Conservation (phyloP, 2,888 invertebrate genomes). For the Gari tellinella region DNA sequence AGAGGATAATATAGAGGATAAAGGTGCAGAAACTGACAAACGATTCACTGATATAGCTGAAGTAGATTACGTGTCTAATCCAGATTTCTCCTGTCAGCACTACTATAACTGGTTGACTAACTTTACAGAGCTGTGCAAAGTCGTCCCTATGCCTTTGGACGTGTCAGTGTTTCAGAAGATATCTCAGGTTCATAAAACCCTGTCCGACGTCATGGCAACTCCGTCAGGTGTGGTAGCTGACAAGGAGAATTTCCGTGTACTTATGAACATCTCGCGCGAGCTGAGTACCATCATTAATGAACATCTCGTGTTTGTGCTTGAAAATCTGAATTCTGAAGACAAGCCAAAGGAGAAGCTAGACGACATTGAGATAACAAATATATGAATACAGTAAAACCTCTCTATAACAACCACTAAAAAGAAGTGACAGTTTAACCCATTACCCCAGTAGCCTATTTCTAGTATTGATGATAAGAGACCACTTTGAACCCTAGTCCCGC, state of each 20-base stretch:
- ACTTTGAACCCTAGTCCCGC: too few relatives aligned
- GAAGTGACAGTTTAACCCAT: too few relatives aligned
- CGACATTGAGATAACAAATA: too few relatives aligned
- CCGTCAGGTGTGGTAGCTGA: constrained; percentile 80
- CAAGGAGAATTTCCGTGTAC: constrained; percentile 78
- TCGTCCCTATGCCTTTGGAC: constrained; percentile 78
- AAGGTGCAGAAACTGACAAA: not conserved
- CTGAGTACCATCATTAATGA: constrained; percentile 78
- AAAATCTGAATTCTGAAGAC: constrained; percentile 59
- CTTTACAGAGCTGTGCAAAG: constrained; percentile 80
- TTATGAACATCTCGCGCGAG: constrained; percentile 81
- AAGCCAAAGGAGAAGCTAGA: too few relatives aligned
- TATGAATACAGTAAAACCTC: too few relatives aligned
- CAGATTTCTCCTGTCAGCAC: constrained; percentile 80
- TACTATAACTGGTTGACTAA: constrained; percentile 82
- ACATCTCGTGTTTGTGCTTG: constrained; percentile 77
- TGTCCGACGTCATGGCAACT: constrained; percentile 81
- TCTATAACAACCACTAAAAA: too few relatives aligned
- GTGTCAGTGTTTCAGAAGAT: constrained; percentile 80
- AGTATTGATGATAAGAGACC: too few relatives aligned
- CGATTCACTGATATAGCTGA: not conserved
- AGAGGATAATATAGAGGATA: not conserved
- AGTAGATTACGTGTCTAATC: constrained; percentile 75
- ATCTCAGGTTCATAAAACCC: constrained; percentile 81
- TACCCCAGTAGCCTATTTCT: too few relatives aligned